Conservation (phyloP, 2,888 invertebrate species). For the Plebejus anna region DNA sequence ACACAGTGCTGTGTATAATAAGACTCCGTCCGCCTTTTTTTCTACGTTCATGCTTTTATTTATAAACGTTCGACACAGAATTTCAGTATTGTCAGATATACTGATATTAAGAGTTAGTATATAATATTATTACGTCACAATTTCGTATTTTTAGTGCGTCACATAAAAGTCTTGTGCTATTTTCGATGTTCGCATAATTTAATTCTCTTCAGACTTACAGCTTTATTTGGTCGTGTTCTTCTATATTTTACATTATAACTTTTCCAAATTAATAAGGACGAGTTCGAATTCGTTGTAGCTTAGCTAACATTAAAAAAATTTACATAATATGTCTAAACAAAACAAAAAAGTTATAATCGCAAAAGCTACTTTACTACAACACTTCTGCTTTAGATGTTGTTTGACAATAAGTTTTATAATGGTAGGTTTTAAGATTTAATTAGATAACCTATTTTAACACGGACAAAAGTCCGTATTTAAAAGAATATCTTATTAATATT, state of each 20-base stretch:
- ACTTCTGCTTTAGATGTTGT: conserved; percentile 43
- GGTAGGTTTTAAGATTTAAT: neutral
- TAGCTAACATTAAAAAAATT: neutral
- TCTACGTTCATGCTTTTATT: no score
- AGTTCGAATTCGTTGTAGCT: neutral
- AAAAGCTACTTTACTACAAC: neutral
- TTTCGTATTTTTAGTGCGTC: neutral
- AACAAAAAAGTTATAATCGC: neutral
- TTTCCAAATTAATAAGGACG: neutral
- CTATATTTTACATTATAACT: neutral
- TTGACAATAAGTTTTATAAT: neutral
- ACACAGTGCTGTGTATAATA: no score
- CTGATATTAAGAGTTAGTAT: neutral
- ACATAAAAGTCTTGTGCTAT: neutral
- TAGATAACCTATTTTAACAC: no score
- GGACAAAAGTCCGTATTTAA: no score
- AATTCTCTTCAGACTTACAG: neutral
- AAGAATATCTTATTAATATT: no score
- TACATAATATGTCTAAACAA: neutral
- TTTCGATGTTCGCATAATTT: neutral
- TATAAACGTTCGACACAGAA: no score
- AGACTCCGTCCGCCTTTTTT: no score
- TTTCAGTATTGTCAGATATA: no score
- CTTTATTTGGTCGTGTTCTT: neutral
- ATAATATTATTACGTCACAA: conserved; percentile 2